phyloP scores from a whole-genome alignment of 1,140 invertebrate species.

The Macrocentrus cingulum region DNA sequence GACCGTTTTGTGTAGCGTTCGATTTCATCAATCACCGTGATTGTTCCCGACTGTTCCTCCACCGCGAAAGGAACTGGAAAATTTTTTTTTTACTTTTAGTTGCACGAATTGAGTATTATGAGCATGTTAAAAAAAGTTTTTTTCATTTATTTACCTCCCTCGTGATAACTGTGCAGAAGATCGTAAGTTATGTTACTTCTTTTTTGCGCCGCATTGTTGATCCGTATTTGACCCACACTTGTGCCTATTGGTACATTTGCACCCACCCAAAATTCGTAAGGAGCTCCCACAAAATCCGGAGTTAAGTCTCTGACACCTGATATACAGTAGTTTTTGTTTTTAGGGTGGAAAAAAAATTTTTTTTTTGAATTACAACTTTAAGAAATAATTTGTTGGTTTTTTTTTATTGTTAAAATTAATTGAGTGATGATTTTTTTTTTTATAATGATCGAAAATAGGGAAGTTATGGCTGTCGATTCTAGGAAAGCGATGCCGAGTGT shows the following conservation, averaged over 20 bases:
- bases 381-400: too few species aligned
- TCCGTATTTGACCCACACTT: constrained; percentile 81
- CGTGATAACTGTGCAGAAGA: constrained; percentile 76
- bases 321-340: too few species aligned
- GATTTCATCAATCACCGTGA: constrained; percentile 79
- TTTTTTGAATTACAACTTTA: too few species aligned
- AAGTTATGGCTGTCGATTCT: too few species aligned
- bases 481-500: too few species aligned
- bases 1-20: constrained; percentile 67
- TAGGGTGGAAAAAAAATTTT: too few species aligned
- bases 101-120: too few species aligned
- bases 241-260: constrained; percentile 80
- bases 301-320: constrained; percentile 44
- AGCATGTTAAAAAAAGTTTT: constrained; percentile 22
- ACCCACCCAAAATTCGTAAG: constrained; percentile 88
- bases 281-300: constrained; percentile 83
- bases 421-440: too few species aligned
- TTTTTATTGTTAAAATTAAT: too few species aligned
- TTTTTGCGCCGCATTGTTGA: constrained; percentile 70
- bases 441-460: too few species aligned
- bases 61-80: constrained; percentile 85
- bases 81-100: too few species aligned
- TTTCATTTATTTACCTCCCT: constrained; percentile 74
- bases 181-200: constrained; percentile 72
- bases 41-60: constrained; percentile 83